Evolutionary conservation across 2,888 invertebrate genomes (phyloP), one percentile per base, ranked within the genome.

Genomic region (Odontothrips loti): DNA sequence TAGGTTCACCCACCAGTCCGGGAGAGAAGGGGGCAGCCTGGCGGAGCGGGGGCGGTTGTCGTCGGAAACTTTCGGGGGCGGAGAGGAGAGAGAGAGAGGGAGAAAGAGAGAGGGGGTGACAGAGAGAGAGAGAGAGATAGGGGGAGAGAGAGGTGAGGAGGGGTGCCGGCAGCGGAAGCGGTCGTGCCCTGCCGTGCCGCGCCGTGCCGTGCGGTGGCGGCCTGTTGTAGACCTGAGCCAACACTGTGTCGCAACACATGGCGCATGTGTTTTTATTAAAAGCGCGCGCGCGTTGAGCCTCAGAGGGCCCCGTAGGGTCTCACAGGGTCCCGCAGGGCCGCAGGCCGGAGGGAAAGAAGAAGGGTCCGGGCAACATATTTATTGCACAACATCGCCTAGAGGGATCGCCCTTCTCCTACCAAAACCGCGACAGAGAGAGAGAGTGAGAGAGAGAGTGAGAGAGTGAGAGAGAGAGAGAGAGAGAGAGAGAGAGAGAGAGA

Each of bases 381-480:
- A 68, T 68, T 68, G 68, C 68, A 68, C 68, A 23, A 23, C 68
- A 23, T 23, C 68, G 9, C 68, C 27, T 15, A 15, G 58, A 58
- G 58, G 58, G 58, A 17, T 43, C 58, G 58, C 1, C 68, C 68
- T 23, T 58, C 79, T 27, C 81, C 48, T 79, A 23, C 82, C 48
- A 23, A 20, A 34, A 47, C 29, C 58, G 75, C 68, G 47, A 75
- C 47, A 29, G 17, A 63, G 47, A 80, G 48, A n/a, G 75, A 29
- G 17, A 34, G 79, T 48, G 81, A 29, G 75, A 63, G 80, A 80
- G 78, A 17, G 51, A 75, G 51, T 27, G 51, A 58, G 79, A 81
- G 75, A 80, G 82, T 58, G 81, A 81, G 80, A 80, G 82, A 81
- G 80, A 82, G 80, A 82, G 78, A 80, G 43, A 63, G 75, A 81